Evolutionary conservation across 2,888 invertebrate genomes (phyloP).

Genomic region (Hyposoter didymator): DNA sequence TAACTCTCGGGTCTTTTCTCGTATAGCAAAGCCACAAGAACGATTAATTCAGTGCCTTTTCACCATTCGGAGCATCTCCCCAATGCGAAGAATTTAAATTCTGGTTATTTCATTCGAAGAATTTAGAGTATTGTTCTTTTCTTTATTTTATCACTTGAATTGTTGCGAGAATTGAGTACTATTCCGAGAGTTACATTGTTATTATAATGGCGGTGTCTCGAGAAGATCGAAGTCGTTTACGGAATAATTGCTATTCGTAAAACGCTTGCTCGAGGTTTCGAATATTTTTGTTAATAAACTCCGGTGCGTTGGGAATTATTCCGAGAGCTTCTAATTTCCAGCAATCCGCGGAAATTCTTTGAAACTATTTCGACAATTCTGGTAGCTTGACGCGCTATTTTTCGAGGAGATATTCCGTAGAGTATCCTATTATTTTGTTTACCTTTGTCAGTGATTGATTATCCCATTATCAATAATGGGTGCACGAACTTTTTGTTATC

Average conservation of each 20-base stretch:
- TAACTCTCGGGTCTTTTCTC: constrained; percentile 12
- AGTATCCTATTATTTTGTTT: too few species aligned
- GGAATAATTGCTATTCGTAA: neutral
- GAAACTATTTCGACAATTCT: too few species aligned
- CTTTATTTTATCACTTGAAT: neutral
- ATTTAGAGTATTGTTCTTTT: neutral
- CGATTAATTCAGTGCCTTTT: constrained; percentile 23
- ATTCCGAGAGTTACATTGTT: neutral
- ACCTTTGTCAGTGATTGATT: too few species aligned
- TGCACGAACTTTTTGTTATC: too few species aligned
- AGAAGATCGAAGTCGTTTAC: neutral
- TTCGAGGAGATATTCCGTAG: too few species aligned
- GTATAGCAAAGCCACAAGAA: neutral
- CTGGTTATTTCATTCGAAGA: neutral
- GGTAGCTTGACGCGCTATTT: too few species aligned
- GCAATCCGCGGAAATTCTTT: too few species aligned
- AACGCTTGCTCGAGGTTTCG: neutral
- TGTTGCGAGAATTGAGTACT: neutral
- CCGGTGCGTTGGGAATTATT: too few species aligned
- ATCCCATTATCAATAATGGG: too few species aligned
- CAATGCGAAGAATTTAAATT: constrained; percentile 6
- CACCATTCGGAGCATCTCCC: neutral
- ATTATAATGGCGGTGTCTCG: neutral
- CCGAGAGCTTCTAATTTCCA: too few species aligned
- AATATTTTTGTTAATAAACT: too few species aligned